Conservation (phyloP, 1,140 invertebrate genomes). For the Drosophila mauritiana region DNA sequence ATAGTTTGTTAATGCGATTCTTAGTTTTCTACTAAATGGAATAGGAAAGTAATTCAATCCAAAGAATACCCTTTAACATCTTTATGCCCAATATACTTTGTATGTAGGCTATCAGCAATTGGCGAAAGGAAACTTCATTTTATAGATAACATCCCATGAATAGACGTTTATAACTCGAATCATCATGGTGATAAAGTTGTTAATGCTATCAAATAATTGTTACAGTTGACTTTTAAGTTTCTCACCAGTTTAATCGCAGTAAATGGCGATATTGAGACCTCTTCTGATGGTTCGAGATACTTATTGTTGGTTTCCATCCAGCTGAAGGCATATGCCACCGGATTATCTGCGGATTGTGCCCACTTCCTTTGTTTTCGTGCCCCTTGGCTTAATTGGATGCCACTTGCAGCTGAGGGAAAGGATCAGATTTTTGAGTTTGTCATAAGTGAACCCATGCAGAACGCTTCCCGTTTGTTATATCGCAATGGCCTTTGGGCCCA, state of each 20-base stretch:
- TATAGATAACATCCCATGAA: neutral
- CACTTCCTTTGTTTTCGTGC: conserved; percentile 2
- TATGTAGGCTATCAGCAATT: neutral
- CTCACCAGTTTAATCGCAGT: neutral
- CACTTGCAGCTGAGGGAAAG: conserved; percentile 17
- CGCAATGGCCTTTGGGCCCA: conserved; percentile 57
- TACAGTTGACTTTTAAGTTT: neutral
- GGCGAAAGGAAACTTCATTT: neutral
- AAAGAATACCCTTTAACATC: too few species aligned
- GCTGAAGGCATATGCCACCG: neutral
- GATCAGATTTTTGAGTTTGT: conserved; percentile 55
- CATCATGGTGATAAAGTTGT: neutral
- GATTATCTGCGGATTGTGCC: conserved; percentile 2
- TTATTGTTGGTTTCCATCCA: too few species aligned
- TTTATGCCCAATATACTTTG: neutral
- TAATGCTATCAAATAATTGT: neutral
- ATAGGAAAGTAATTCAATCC: too few species aligned
- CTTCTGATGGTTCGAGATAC: too few species aligned
- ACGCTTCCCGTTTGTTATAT: conserved; percentile 49
- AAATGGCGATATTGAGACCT: too few species aligned
- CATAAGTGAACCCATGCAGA: conserved; percentile 60
- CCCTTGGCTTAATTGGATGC: conserved; percentile 64
- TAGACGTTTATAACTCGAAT: neutral
- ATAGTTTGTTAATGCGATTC: too few species aligned
- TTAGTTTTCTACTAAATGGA: too few species aligned